Conservation (phyloP, 2,888 invertebrate species). For the Podotricha telesiphe region DNA sequence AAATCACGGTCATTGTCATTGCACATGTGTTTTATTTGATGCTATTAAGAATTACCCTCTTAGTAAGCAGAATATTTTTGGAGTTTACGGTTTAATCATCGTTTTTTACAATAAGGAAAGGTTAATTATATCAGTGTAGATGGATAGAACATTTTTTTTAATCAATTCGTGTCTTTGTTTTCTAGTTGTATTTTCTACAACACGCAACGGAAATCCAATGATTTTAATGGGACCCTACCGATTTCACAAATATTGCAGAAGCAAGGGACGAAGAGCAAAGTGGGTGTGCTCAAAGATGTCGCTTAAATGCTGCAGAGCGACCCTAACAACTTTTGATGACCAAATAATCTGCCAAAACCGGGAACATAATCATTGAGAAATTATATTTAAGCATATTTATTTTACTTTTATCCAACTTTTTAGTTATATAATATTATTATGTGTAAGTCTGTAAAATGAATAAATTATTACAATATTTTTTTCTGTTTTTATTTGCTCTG, state of each 20-base stretch:
- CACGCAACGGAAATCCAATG: slow-evolving; percentile 49
- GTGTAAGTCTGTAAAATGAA: neutral
- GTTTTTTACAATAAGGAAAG: too few relatives aligned
- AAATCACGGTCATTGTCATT: slow-evolving; percentile 8
- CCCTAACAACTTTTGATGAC: slow-evolving; percentile 46
- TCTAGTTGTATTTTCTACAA: slow-evolving; percentile 39
- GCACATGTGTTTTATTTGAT: neutral
- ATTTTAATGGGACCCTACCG: slow-evolving; percentile 49
- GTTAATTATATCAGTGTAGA: too few relatives aligned
- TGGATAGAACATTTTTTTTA: neutral
- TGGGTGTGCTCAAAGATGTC: slow-evolving; percentile 54
- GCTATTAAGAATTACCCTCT: neutral
- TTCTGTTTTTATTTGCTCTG: neutral
- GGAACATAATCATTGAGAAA: slow-evolving; percentile 32
- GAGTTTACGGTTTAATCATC: neutral
- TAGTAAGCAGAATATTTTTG: neutral
- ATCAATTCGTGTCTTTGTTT: neutral
- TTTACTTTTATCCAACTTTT: neutral
- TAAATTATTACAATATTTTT: neutral
- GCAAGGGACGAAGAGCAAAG: slow-evolving; percentile 47
- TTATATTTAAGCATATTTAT: neutral
- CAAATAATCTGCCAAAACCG: slow-evolving; percentile 39
- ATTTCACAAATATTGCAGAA: slow-evolving; percentile 57
- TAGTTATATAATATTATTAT: too few relatives aligned
- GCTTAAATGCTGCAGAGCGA: slow-evolving; percentile 47